These are phyloP conservation scores for Tenthredo notha DNA, from an alignment of 2,888 invertebrate genomes.

Conservation along the genomic window DNA sequence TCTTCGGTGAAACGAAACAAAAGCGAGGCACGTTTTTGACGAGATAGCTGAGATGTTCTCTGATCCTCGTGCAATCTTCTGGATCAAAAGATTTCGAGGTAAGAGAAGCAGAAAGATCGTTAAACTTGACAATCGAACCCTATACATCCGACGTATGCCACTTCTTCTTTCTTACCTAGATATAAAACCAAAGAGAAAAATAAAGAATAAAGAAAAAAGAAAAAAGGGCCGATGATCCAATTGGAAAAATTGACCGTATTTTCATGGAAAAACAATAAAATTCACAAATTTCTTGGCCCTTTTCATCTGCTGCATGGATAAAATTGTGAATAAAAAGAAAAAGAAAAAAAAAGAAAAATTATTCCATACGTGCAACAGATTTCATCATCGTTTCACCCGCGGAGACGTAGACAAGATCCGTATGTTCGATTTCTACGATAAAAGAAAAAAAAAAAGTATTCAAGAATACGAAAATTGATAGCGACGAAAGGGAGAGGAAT, in stretches of 20 bases:
- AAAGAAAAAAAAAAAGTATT: not conserved
- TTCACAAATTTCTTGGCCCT: not conserved
- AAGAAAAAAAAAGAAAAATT: no score
- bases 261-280: not conserved
- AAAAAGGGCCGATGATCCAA: not conserved
- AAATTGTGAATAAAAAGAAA: no score
- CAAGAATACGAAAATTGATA: not conserved
- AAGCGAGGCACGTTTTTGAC: slow-evolving; percentile 38
- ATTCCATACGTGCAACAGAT: not conserved
- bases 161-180: not conserved
- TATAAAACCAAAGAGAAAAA: not conserved
- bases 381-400: not conserved
- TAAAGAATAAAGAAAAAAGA: no score
- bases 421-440: not conserved
- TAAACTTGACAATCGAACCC: slow-evolving; percentile 44
- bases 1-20: slow-evolving; percentile 18
- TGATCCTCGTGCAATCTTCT: slow-evolving; percentile 40
- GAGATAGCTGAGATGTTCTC: slow-evolving; percentile 44
- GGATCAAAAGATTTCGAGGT: slow-evolving; percentile 43
- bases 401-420: not conserved
- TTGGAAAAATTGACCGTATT: slow-evolving; percentile 10
- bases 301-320: no score
- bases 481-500: not conserved
- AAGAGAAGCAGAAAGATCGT: slow-evolving; percentile 38
- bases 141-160: slow-evolving; percentile 1